Conservation (phyloP, 2,113 vertebrate species). For the Taxidea taxus region DNA sequence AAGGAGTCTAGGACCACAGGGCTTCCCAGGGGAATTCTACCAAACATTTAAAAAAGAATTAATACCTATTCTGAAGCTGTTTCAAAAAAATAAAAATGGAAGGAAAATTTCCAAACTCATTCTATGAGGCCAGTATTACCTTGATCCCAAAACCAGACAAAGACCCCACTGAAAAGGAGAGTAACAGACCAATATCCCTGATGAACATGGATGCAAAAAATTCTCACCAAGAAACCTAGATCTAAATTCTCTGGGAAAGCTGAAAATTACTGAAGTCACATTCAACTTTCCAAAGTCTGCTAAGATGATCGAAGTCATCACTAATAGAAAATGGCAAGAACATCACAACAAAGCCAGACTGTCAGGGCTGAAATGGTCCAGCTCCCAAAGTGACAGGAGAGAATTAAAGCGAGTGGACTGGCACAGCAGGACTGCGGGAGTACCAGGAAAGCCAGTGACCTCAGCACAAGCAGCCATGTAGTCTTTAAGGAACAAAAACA, state of each 20-base stretch:
- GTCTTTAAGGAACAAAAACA: not conserved
- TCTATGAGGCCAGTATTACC: no score
- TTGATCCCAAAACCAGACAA: no score
- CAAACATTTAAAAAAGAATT: no score
- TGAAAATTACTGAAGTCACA: not conserved
- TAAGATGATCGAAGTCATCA: not conserved
- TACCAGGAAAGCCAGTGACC: not conserved
- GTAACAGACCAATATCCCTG: not conserved
- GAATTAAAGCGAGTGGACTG: not conserved
- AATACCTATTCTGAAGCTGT: no score
- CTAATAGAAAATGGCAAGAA: not conserved
- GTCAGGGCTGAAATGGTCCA: not conserved
- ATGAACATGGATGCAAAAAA: not conserved
- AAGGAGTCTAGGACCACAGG: no score
- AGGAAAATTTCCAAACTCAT: no score
- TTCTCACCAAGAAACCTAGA: not conserved
- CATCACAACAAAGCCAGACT: not conserved
- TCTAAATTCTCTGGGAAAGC: not conserved
- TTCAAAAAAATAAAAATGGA: no score
- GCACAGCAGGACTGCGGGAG: not conserved
- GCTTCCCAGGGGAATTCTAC: no score
- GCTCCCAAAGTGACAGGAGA: not conserved
- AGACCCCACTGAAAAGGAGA: no score
- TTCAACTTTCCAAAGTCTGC: not conserved
- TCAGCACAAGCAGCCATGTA: not conserved